Percentiles rank a stretch among this genome's conserved stretches.
These are phyloP conservation scores for Lamprotornis superbus DNA, from an alignment of 2,113 vertebrate species.

Conservation along the genomic window DNA sequence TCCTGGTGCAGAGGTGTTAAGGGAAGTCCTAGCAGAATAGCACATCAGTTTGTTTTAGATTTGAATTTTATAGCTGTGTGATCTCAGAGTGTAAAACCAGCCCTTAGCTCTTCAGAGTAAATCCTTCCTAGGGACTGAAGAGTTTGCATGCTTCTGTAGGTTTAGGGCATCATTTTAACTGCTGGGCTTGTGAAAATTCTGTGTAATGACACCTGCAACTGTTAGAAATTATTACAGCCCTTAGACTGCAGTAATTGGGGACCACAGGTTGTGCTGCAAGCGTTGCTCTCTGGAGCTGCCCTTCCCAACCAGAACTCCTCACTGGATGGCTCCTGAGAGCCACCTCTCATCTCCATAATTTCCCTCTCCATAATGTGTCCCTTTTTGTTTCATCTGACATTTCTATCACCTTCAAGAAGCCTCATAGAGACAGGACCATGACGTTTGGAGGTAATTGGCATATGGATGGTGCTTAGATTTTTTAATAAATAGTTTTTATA, in stretches of 20 bases:
- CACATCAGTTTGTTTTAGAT: not conserved
- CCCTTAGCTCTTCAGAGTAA: not conserved
- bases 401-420: slow-evolving; percentile 57
- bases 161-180: not conserved
- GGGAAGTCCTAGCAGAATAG: not conserved
- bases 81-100: not conserved
- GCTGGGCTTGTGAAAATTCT: not conserved
- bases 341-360: not conserved
- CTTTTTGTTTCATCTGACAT: slow-evolving; percentile 47
- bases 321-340: not conserved
- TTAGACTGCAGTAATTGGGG: not conserved
- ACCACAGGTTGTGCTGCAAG: not conserved
- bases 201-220: not conserved
- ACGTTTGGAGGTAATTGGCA: slow-evolving; percentile 65
- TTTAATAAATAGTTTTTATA: slow-evolving; percentile 72
- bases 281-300: not conserved
- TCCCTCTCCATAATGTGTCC: not conserved
- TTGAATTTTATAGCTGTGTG: not conserved
- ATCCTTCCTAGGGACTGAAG: not conserved
- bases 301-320: not conserved
- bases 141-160: not conserved
- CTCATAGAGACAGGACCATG: slow-evolving; percentile 6
- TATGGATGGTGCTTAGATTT: slow-evolving; percentile 63
- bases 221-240: not conserved
- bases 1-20: not conserved